Evolutionary conservation across 2,113 vertebrate genomes (phyloP), one percentile per base, ranked within the genome.

Genomic region (Rhodinocichla rosea): DNA sequence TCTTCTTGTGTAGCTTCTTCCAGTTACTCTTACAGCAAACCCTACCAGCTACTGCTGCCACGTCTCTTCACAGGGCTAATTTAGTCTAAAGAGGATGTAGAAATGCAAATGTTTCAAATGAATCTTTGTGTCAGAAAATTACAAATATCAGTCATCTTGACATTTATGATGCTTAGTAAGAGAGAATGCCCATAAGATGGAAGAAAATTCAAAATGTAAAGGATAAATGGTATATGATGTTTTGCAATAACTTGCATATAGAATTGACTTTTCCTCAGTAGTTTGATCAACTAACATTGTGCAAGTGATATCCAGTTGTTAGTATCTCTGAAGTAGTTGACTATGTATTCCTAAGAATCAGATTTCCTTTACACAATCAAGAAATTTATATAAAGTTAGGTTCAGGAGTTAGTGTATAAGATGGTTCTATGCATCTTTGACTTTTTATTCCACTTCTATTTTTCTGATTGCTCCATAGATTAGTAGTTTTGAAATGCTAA

Each of bases 31-130:
- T 26, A 45, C 45, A 60, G 19, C 27, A 60, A 73, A 30, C 32
- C 62, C 17, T 37, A 33, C 8, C 39, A 49, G 59, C 37, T 18
- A 18, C 8, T 1, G 1, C 20, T 68, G 59, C 20, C 11, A 16
- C 21, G 33, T n/a, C 53, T 47, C 7, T 78, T 59, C 13, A 10
- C 17, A 50, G 33, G 12, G 32, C 2, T 30, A 30, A 45, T 69
- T 78, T 45, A 44, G 5, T 16, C 50, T 75, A n/a, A 13, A 60
- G 4, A 0, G 0, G 12, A 17, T 45, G 26, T 56, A 52, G 78
- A 86, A 86, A 56, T 52, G 37, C 11, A 33, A 33, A 65, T 23
- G 28, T 60, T 44, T 50, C 24, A 79, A 39, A 19, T 9, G 9
- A 79, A 47, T 69, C 18, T 44, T 21, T 24, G 15, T 8, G 32